These are phyloP conservation scores for Cardinalis cardinalis DNA, from an alignment of 2,113 vertebrate genomes.

Conservation along the genomic window DNA sequence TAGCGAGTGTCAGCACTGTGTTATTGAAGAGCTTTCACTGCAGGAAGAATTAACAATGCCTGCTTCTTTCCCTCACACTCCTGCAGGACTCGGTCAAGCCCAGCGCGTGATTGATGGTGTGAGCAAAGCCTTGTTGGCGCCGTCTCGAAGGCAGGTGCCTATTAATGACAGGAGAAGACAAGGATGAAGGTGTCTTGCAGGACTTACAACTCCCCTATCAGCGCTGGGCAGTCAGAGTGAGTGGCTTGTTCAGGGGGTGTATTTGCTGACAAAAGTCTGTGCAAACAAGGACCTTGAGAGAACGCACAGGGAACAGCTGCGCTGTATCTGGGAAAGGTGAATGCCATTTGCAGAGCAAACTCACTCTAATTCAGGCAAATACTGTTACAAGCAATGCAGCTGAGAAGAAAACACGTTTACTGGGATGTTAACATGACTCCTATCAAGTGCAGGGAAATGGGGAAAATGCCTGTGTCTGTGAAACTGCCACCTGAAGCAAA, in stretches of 20 bases:
- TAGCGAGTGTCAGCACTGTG: neutral
- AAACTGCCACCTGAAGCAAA: neutral
- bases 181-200: conserved; percentile 37
- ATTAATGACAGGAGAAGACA: conserved; percentile 11
- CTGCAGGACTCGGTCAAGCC: neutral
- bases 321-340: conserved; percentile 62
- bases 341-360: conserved; percentile 75
- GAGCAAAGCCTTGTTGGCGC: conserved; percentile 60
- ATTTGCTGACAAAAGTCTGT: conserved; percentile 71
- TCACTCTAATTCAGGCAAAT: conserved; percentile 76
- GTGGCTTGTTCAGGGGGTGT: conserved; percentile 60
- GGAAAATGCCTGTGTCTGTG: neutral
- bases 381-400: conserved; percentile 60
- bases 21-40: conserved; percentile 3
- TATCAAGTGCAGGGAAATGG: neutral
- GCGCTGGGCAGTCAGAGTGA: conserved; percentile 10
- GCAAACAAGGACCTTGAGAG: conserved; percentile 71
- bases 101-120: conserved; percentile 45
- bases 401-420: conserved; percentile 59
- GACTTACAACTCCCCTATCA: conserved; percentile 32
- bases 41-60: conserved; percentile 21
- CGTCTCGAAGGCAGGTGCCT: conserved; percentile 28
- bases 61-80: conserved; percentile 29
- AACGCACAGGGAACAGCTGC: conserved; percentile 71
- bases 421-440: conserved; percentile 15